These are phyloP conservation scores for Hyposoter didymator DNA, from an alignment of 2,888 invertebrate genomes.

Conservation along the genomic window DNA sequence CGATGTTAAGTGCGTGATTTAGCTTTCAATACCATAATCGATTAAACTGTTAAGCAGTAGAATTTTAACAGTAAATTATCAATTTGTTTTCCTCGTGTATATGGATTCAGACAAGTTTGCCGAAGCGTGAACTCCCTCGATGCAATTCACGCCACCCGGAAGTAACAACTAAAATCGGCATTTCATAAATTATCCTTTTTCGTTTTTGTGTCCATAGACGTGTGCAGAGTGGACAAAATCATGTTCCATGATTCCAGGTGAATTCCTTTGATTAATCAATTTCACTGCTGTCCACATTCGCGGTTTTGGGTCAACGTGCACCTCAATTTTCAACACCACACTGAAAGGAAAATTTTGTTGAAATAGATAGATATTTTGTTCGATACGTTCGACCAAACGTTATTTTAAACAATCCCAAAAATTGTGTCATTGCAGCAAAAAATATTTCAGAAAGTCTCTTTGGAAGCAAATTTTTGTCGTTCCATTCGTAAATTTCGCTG, in stretches of 20 bases:
- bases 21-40: conserved; percentile 6
- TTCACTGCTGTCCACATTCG: no score
- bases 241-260: not conserved
- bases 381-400: no score
- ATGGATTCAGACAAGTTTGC: conserved; percentile 9
- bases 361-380: no score
- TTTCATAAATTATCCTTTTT: not conserved
- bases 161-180: conserved; percentile 45
- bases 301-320: no score
- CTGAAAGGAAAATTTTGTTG: no score
- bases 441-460: no score
- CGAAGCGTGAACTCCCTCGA: conserved; percentile 19
- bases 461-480: no score
- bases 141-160: conserved; percentile 38
- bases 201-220: not conserved
- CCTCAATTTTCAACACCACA: no score
- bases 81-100: conserved; percentile 25
- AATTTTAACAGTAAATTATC: conserved; percentile 50
- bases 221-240: not conserved
- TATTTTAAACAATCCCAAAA: no score
- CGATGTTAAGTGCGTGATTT: conserved; percentile 49
- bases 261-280: not conserved
- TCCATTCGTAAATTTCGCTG: no score
- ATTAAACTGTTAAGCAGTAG: conserved; percentile 36
- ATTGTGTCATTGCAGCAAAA: no score